phyloP scores from a whole-genome alignment of 92 coral and sea anemone genomes.

The Isaurus tuberculatus region DNA sequence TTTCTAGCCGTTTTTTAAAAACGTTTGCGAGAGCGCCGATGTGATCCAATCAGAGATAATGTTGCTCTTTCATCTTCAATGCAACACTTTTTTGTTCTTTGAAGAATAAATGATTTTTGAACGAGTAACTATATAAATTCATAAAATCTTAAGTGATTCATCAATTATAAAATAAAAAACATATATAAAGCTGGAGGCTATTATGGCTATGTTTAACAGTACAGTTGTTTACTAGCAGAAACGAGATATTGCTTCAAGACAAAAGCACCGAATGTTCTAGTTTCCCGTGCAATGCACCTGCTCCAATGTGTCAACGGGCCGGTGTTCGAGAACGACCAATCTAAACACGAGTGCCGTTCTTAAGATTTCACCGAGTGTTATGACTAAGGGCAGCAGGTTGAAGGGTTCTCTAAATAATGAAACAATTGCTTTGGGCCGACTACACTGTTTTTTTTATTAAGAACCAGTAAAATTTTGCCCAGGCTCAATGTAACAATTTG shows the following conservation, averaged over 20 bases:
- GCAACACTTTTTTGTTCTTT: not conserved
- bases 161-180: not conserved
- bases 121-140: not conserved
- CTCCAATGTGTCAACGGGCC: not conserved
- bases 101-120: not conserved
- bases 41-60: too few relatives aligned
- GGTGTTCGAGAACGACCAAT: not conserved
- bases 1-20: too few relatives aligned
- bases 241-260: not conserved
- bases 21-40: too few relatives aligned
- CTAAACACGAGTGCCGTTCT: not conserved
- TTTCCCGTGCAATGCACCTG: not conserved
- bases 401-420: not conserved
- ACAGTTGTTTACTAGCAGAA: not conserved
- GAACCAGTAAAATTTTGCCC: too few relatives aligned
- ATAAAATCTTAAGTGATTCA: not conserved
- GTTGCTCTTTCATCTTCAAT: too few relatives aligned
- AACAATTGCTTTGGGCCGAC: not conserved
- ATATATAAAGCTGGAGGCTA: not conserved
- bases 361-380: not conserved
- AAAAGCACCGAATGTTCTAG: conserved; percentile 14
- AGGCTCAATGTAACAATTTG: too few relatives aligned
- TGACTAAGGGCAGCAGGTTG: conserved; percentile 14
- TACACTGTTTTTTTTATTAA: too few relatives aligned
- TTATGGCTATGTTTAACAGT: not conserved